These are phyloP conservation scores for Psittacus erithacus DNA, from an alignment of 2,113 vertebrate genomes.

Conservation along the genomic window DNA sequence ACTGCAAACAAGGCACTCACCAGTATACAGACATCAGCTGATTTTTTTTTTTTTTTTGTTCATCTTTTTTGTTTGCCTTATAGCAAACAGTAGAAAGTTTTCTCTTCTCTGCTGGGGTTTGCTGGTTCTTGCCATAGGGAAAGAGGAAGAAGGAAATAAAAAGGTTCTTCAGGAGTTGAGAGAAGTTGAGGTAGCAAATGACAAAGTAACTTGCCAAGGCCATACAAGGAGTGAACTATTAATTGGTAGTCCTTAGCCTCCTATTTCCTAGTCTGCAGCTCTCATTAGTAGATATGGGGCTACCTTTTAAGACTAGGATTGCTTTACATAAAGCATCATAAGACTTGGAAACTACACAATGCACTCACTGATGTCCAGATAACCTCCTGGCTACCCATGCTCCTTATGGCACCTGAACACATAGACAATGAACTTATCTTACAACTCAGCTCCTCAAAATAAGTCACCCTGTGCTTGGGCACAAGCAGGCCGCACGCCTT, in stretches of 20 bases:
- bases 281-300: background rate
- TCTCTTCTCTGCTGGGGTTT: background rate
- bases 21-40: slow-evolving; percentile 2
- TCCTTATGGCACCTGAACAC: background rate
- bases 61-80: background rate
- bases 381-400: background rate
- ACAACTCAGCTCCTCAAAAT: background rate
- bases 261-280: background rate
- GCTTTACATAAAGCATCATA: background rate
- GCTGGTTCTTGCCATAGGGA: background rate
- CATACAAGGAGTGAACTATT: background rate
- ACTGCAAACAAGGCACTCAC: background rate
- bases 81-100: background rate
- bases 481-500: background rate
- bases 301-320: background rate
- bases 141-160: background rate
- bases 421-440: background rate
- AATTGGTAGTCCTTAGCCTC: background rate
- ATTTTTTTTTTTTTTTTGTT: background rate
- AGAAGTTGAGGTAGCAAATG: background rate
- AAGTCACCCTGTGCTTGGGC: background rate
- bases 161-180: background rate
- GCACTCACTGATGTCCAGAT: background rate
- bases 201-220: background rate
- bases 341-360: background rate